These are phyloP conservation scores for Neotoxoptera formosana DNA, from an alignment of 1,140 invertebrate genomes.

Conservation along the genomic window DNA sequence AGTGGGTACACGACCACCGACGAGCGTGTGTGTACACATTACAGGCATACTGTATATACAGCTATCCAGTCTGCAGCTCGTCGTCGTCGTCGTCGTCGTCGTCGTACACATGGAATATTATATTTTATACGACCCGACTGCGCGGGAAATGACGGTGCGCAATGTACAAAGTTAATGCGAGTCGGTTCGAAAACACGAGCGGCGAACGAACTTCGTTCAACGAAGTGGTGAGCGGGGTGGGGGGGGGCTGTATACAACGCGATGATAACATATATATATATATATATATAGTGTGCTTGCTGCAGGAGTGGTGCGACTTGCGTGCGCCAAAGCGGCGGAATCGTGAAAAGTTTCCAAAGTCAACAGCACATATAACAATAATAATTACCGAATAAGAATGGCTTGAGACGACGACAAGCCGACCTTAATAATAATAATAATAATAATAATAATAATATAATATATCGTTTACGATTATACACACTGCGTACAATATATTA, in stretches of 20 bases:
- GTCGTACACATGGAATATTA: neutral
- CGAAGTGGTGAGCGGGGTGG: too few species aligned
- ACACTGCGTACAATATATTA: too few species aligned
- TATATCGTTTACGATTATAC: neutral
- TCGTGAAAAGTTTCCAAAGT: neutral
- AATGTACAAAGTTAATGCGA: neutral
- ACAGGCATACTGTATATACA: too few species aligned
- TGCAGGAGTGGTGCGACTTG: neutral
- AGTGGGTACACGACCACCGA: neutral
- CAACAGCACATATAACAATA: slow-evolving; percentile 3
- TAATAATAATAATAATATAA: neutral
- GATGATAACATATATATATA: too few species aligned
- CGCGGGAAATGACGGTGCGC: neutral
- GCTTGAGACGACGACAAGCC: neutral
- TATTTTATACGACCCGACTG: neutral
- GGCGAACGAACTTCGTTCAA: too few species aligned
- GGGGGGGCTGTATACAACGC: neutral
- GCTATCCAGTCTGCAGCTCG: neutral
- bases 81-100: too few species aligned
- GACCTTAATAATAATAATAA: neutral
- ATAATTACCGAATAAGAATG: slow-evolving; percentile 10
- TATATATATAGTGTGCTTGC: too few species aligned
- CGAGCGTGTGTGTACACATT: too few species aligned
- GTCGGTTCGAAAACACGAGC: neutral
- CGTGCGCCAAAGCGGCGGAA: neutral